Conservation (phyloP, 2,113 vertebrate species). For the Menura novaehollandiae region DNA sequence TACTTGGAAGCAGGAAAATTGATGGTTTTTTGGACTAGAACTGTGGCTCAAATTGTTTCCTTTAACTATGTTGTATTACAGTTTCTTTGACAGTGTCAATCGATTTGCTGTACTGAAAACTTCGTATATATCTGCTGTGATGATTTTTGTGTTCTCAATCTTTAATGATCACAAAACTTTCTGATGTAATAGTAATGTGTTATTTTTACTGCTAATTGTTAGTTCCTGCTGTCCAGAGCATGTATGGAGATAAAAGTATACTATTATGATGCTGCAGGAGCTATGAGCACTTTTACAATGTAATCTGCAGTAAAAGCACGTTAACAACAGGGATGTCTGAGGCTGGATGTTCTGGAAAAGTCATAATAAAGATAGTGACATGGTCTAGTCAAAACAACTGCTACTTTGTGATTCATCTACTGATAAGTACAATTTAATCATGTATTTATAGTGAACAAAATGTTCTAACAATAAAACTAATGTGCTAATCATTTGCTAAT, state of each 20-base stretch:
- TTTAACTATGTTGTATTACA: background rate
- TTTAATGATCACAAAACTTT: background rate
- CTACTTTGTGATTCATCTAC: background rate
- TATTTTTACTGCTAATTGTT: background rate
- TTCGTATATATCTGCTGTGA: background rate
- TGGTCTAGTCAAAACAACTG: background rate
- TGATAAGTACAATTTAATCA: background rate
- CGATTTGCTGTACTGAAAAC: background rate
- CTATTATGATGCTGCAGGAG: background rate
- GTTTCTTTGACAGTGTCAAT: background rate
- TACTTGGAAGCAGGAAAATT: background rate
- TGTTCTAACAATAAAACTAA: conserved; percentile 23
- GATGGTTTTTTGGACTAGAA: background rate
- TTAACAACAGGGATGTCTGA: background rate
- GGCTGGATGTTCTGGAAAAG: background rate
- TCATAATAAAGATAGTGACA: background rate
- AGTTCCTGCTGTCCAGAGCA: background rate
- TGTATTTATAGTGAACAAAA: background rate
- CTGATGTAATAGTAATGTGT: background rate
- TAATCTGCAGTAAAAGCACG: background rate
- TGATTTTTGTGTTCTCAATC: background rate
- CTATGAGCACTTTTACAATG: background rate
- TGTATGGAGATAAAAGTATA: background rate
- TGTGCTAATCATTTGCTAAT: conserved; percentile 40
- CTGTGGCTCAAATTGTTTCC: background rate